Conservation (phyloP, 1,140 invertebrate species). For the Mycetomoellerius zeteki region DNA sequence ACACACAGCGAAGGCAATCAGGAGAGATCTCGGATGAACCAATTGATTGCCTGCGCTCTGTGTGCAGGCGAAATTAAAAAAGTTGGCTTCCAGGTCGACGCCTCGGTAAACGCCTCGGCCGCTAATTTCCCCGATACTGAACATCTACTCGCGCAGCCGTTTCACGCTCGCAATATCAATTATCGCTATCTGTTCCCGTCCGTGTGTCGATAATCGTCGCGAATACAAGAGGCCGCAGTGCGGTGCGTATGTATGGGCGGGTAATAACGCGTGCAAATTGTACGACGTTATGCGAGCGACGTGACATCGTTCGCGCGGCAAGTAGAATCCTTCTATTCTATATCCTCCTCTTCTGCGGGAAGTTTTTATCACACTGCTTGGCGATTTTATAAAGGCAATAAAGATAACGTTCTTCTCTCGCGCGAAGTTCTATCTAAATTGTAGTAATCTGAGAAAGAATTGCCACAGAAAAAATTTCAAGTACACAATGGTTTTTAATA, state of each 20-base stretch:
- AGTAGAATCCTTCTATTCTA: constrained; percentile 4
- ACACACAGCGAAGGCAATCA: constrained; percentile 13
- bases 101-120: constrained; percentile 45
- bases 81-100: constrained; percentile 55
- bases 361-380: constrained; percentile 32
- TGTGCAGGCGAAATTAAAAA: constrained; percentile 55
- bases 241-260: not conserved
- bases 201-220: constrained; percentile 17
- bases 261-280: constrained; percentile 39
- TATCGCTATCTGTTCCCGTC: constrained; percentile 38
- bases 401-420: constrained; percentile 27
- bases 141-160: constrained; percentile 12
- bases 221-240: constrained; percentile 1
- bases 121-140: constrained; percentile 41
- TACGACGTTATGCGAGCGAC: constrained; percentile 29
- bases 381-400: constrained; percentile 39
- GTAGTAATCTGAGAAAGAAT: not conserved
- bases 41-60: constrained; percentile 39
- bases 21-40: constrained; percentile 51
- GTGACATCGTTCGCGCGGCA: constrained; percentile 24
- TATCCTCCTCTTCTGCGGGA: too few relatives aligned
- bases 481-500: not conserved
- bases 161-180: constrained; percentile 54
- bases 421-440: not conserved
- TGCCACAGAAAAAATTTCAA: not conserved